Conservation (phyloP, 2,113 vertebrate genomes). For the Calypte anna region DNA sequence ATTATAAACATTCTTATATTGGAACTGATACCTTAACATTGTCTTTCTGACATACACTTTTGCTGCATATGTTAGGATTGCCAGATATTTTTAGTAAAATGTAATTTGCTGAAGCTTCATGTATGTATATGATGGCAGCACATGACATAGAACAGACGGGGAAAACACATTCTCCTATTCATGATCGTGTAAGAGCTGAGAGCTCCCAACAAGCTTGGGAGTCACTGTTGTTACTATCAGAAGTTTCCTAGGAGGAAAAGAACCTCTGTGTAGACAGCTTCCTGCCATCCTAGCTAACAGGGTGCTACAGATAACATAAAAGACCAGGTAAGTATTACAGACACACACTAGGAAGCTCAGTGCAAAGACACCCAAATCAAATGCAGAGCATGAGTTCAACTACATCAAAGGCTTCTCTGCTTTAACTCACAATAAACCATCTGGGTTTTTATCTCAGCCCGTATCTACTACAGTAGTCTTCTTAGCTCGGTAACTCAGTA, state of each 20-base stretch:
- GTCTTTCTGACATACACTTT: neutral
- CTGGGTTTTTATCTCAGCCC: neutral
- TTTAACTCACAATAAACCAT: neutral
- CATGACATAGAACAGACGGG: neutral
- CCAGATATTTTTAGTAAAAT: neutral
- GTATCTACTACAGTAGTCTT: neutral
- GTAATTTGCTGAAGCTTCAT: neutral
- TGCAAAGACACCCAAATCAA: neutral
- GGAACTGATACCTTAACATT: neutral
- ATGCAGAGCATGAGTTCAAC: neutral
- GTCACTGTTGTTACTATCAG: neutral
- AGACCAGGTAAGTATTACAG: neutral
- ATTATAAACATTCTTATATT: neutral
- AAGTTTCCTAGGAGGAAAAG: neutral
- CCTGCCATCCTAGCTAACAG: neutral
- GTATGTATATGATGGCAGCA: neutral
- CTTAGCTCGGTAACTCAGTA: neutral
- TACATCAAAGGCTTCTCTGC: neutral
- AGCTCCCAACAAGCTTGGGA: neutral
- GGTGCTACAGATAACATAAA: neutral
- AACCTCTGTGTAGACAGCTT: neutral
- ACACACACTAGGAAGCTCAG: neutral
- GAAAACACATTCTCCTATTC: neutral
- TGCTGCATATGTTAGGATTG: neutral
- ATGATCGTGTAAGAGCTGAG: accelerated